Conservation (phyloP, 1,140 invertebrate species). For the Achatina immaculata region DNA sequence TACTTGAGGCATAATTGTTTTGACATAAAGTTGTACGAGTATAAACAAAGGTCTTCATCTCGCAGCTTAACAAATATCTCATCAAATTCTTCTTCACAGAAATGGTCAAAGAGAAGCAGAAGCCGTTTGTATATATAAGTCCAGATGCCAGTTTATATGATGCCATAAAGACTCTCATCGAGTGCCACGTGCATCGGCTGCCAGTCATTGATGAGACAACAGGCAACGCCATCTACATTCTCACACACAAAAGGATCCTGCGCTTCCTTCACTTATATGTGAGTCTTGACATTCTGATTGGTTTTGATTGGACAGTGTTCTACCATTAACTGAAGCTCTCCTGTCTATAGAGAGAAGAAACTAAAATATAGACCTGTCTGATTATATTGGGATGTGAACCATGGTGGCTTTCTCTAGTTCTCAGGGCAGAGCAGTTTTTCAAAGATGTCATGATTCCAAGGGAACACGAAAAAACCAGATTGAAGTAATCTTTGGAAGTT, state of each 20-base stretch:
- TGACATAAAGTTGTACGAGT: no score
- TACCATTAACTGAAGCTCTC: background rate
- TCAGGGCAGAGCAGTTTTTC: no score
- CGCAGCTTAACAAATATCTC: no score
- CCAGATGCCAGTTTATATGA: constrained; percentile 81
- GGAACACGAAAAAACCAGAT: no score
- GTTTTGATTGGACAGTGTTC: background rate
- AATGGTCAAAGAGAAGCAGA: constrained; percentile 62
- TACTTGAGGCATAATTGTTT: no score
- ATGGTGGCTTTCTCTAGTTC: no score
- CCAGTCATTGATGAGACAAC: constrained; percentile 95
- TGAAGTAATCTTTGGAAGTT: no score
- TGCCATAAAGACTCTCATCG: constrained; percentile 91
- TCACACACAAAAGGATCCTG: constrained; percentile 98
- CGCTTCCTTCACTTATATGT: constrained; percentile 99
- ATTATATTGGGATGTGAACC: background rate
- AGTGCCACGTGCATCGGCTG: constrained; percentile 92
- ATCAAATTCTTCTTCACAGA: no score
- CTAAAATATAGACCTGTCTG: background rate
- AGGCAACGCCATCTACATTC: constrained; percentile 97
- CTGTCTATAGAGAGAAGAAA: background rate
- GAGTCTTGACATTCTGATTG: constrained; percentile 75
- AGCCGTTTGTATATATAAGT: constrained; percentile 68
- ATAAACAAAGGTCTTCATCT: no score
- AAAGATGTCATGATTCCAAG: no score